Evolutionary conservation across 2,888 invertebrate genomes (phyloP), one percentile per base, ranked within the genome.

Genomic region (Cetonia aurata): DNA sequence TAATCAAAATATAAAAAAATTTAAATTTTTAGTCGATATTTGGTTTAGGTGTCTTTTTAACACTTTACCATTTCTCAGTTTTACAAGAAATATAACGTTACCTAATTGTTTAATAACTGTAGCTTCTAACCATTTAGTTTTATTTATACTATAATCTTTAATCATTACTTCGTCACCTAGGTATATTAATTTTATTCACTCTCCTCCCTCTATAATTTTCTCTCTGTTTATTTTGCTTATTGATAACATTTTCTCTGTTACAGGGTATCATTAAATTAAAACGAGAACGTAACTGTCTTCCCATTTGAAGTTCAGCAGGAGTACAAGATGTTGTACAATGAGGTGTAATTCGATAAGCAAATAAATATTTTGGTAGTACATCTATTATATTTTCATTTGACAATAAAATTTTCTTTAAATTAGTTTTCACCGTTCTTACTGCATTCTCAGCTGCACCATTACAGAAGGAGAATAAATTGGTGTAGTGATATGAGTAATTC

Each of bases 141-240:
- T n/a, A 15, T 42, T 60, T 60, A 60, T 15, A 44, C 44, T 3
- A 42, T 44, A 44, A 13, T 60, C 60, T 60, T 25, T 60, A 42
- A 12, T 44, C 15, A 19, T 19, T 10, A 60, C 44, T 13, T 17
- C 1, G 12, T 60, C 44, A 42, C 44, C 60, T n/a, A n/a, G n/a
- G n/a, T 25, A 56, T 10, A 31, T 56, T 13, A 19, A 31, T 0
- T 56, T 31, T 56, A n/a, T 42, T 4, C 15, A 13, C 19, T 0
- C 44, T 60, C 9, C n/a, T 60, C n/a, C 60, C 46, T 6, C 44
- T 60, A 60, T 42, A 60, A 60, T 60, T 9, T 10, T 60, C 12
- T 17, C 44, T 17, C 25, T 60, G 60, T 6, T 42, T 17, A 41
- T 10, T n/a, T 42, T 60, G 60, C 17, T 59, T 59, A 15, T 33